Evolutionary conservation across 2,113 vertebrate genomes (phyloP).

Genomic region (Peromyscus maniculatus): DNA sequence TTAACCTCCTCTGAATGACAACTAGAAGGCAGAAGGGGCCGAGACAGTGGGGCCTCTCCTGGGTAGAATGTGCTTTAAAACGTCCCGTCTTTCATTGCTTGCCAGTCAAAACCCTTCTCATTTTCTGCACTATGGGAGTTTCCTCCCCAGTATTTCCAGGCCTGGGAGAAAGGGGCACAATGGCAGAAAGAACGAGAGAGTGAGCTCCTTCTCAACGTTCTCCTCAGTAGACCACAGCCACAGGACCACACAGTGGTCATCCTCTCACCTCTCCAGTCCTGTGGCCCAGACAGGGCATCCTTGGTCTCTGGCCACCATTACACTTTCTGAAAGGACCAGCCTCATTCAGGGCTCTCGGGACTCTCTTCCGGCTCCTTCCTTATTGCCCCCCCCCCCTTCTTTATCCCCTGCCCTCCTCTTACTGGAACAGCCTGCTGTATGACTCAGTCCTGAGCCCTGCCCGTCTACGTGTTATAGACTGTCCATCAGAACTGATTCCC

Average conservation of each 20-base stretch:
- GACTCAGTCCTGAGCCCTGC: conserved; percentile 56
- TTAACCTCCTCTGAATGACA: not conserved
- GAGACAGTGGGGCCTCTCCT: not conserved
- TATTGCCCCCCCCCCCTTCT: not conserved
- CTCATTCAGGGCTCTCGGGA: not conserved
- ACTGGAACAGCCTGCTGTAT: not conserved
- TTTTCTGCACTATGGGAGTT: not conserved
- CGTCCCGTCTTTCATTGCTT: not conserved
- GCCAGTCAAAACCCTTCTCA: conserved; percentile 1
- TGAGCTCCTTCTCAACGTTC: not conserved
- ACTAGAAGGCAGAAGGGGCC: not conserved
- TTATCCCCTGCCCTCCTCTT: conserved; percentile 25
- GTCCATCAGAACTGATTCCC: conserved; percentile 53
- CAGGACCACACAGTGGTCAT: not conserved
- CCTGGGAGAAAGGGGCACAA: not conserved
- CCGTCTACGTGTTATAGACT: not conserved
- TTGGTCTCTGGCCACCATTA: not conserved
- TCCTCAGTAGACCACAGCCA: not conserved
- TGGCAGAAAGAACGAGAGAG: no score
- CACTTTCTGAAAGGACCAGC: not conserved
- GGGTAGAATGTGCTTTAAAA: not conserved
- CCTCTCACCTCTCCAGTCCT: not conserved
- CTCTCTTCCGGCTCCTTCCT: not conserved
- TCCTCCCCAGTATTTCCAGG: not conserved
- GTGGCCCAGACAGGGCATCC: not conserved